These are phyloP conservation scores for Elephantulus edwardii DNA, from an alignment of 2,113 vertebrate genomes.

Conservation along the genomic window DNA sequence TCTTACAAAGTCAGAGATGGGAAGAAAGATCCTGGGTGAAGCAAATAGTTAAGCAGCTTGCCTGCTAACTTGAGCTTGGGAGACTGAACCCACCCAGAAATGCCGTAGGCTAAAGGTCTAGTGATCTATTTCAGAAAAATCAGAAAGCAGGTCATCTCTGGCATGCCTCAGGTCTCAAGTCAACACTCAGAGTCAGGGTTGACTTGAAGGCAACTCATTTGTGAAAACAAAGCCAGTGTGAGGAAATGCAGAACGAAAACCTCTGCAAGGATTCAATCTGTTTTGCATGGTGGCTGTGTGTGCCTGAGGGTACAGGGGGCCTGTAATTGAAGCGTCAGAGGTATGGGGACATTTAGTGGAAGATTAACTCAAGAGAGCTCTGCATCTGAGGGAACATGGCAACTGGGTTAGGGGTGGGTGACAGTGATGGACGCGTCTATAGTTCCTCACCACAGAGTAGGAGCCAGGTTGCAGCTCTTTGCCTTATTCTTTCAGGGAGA, in stretches of 20 bases:
- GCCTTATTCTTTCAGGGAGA: neutral
- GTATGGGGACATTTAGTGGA: slow-evolving; percentile 37
- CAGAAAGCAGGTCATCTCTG: neutral
- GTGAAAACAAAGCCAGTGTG: neutral
- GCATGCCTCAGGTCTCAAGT: neutral
- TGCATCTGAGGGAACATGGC: neutral
- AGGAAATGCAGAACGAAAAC: neutral
- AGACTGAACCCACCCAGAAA: neutral
- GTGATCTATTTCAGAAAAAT: neutral
- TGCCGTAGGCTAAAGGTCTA: neutral
- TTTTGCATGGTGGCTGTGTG: neutral
- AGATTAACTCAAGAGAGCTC: slow-evolving; percentile 25
- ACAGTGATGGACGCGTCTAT: neutral
- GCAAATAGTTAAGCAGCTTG: neutral
- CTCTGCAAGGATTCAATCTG: neutral
- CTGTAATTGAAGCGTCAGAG: slow-evolving; percentile 43
- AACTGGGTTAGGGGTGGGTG: neutral
- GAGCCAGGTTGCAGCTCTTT: neutral
- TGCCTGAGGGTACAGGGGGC: neutral
- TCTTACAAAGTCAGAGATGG: neutral
- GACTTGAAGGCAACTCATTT: neutral
- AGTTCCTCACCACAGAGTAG: neutral
- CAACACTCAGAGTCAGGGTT: neutral
- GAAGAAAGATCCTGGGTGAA: neutral
- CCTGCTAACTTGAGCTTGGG: neutral